These are phyloP conservation scores for Crax fasciolata DNA, from an alignment of 2,797 vertebrate species.

Conservation along the genomic window DNA sequence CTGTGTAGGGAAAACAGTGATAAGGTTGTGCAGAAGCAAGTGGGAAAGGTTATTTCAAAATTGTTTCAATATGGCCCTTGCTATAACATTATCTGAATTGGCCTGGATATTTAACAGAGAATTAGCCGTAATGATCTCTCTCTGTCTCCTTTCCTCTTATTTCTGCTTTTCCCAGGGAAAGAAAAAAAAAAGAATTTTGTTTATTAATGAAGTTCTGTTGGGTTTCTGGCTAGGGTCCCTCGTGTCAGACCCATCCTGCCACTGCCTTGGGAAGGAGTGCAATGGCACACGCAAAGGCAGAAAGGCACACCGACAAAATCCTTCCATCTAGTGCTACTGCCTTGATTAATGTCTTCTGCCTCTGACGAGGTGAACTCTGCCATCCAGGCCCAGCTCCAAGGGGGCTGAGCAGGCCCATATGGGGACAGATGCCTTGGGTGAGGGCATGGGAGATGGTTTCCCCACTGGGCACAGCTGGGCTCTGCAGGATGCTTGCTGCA, in stretches of 20 bases:
- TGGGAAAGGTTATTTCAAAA: constrained; percentile 62
- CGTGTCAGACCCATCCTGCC: not conserved
- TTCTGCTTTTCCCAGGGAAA: not conserved
- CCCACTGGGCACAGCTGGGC: not conserved
- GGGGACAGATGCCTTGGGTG: not conserved
- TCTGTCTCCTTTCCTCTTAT: constrained; percentile 12
- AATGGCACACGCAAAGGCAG: not conserved
- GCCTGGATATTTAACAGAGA: constrained; percentile 60
- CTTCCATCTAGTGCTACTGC: not conserved
- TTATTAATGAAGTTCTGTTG: not conserved
- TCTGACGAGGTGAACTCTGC: constrained; percentile 2
- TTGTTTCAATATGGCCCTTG: constrained; percentile 65
- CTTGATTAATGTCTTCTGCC: constrained; percentile 38
- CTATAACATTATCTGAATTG: constrained; percentile 64
- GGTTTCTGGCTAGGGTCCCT: not conserved
- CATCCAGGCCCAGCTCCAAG: not conserved
- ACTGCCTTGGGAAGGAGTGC: fast-evolving
- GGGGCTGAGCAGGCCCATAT: not conserved
- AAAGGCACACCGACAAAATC: not conserved
- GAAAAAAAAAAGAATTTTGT: not conserved
- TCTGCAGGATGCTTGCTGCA: not conserved
- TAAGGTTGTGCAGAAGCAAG: constrained; percentile 66
- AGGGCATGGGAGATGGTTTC: not conserved
- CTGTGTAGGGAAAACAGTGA: constrained; percentile 47
- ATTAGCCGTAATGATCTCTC: constrained; percentile 64